Percentiles rank a stretch among this genome's conserved stretches.
phyloP scores from a whole-genome alignment of 2,113 vertebrate species.

The Microtus richardsoni region DNA sequence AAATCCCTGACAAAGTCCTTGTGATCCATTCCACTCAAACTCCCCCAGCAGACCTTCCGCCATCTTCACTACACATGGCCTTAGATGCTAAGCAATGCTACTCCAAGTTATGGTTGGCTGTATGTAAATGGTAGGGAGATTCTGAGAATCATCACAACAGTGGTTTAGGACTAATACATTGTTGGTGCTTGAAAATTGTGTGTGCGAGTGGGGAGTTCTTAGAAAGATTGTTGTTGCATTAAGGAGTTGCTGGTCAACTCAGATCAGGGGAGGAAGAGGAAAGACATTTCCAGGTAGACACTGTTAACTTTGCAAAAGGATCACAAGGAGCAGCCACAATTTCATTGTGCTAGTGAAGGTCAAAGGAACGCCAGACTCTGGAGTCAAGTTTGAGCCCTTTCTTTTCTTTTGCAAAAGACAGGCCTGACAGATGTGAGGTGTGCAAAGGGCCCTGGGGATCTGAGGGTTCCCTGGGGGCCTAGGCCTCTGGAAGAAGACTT shows the following conservation, averaged over 20 bases:
- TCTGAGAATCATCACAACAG: background rate
- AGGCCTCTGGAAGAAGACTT: background rate
- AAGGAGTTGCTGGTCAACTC: background rate
- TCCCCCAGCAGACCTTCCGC: background rate
- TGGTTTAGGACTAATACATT: background rate
- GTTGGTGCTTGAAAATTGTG: background rate
- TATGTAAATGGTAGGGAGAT: background rate
- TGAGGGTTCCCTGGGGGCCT: background rate
- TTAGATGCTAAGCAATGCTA: background rate
- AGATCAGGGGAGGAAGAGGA: background rate
- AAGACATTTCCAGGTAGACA: too few relatives aligned
- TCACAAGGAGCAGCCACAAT: too few relatives aligned
- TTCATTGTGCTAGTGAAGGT: too few relatives aligned
- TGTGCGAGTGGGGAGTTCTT: background rate
- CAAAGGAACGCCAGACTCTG: too few relatives aligned
- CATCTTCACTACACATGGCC: background rate
- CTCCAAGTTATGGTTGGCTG: background rate
- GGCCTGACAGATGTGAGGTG: too few relatives aligned
- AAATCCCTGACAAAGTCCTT: slow-evolving; percentile 54
- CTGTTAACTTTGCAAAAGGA: too few relatives aligned
- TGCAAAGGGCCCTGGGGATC: background rate
- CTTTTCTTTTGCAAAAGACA: background rate
- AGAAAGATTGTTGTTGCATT: background rate
- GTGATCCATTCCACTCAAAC: background rate
- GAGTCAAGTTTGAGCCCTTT: too few relatives aligned